phyloP scores from a whole-genome alignment of 2,888 invertebrate genomes.

The Aphidius colemani region DNA sequence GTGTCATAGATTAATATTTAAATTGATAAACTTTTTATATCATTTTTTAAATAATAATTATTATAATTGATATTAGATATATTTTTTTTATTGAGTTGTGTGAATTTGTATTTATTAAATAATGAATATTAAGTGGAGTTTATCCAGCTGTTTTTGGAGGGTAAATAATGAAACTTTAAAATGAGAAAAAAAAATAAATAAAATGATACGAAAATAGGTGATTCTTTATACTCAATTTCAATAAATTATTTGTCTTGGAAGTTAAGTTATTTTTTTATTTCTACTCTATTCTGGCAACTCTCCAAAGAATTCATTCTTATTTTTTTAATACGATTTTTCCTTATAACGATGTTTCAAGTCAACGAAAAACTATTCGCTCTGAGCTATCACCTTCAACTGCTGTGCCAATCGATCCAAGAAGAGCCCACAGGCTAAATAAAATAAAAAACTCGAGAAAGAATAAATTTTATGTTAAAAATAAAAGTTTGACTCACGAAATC shows the following conservation, averaged over 20 bases:
- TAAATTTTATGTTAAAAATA: constrained; percentile 21
- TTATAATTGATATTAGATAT: too few species aligned
- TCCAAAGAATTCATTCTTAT: constrained; percentile 44
- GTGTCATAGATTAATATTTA: too few species aligned
- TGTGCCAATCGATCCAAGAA: constrained; percentile 24
- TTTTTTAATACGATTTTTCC: constrained; percentile 23
- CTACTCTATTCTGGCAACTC: constrained; percentile 38
- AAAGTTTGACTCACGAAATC: constrained; percentile 24
- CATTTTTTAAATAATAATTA: too few species aligned
- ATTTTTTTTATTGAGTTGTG: too few species aligned
- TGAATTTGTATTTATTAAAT: background rate
- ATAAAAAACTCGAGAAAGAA: constrained; percentile 4
- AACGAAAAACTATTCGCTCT: constrained; percentile 12
- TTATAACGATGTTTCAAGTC: constrained; percentile 5
- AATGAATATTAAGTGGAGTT: constrained; percentile 11
- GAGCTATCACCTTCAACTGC: constrained; percentile 24
- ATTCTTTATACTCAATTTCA: constrained; percentile 44
- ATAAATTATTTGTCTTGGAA: constrained; percentile 50
- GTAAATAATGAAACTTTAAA: background rate
- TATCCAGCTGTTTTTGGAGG: constrained; percentile 6
- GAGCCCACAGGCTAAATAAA: constrained; percentile 13
- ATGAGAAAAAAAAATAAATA: constrained; percentile 14
- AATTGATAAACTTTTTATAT: too few species aligned
- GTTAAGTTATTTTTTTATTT: constrained; percentile 35
- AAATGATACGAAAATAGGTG: background rate